Conservation (phyloP, 2,888 invertebrate genomes). For the Caenorhabditis sulstoni region DNA sequence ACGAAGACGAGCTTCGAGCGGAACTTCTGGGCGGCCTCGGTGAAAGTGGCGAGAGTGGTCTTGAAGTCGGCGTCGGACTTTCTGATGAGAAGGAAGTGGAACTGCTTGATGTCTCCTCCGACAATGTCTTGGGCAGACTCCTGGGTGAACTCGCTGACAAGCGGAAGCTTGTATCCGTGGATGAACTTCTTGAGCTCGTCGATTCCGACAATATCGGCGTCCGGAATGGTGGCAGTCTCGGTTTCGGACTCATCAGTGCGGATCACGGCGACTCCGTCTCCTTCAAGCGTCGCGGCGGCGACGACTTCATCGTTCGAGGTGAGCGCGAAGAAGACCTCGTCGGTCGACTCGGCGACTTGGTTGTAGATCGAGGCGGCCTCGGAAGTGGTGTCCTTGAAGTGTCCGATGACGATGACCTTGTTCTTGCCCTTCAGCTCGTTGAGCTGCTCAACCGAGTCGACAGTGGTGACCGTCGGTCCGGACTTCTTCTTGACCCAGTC, state of each 20-base stretch:
- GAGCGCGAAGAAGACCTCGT: slow-evolving; percentile 91
- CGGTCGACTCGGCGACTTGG: slow-evolving; percentile 83
- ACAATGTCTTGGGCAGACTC: slow-evolving; percentile 95
- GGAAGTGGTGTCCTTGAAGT: slow-evolving; percentile 84
- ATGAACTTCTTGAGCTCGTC: slow-evolving; percentile 84
- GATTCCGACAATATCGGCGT: slow-evolving; percentile 88
- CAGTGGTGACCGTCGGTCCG: slow-evolving; percentile 90
- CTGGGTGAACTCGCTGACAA: slow-evolving; percentile 68
- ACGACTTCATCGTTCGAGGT: slow-evolving; percentile 87
- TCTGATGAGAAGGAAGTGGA: slow-evolving; percentile 92
- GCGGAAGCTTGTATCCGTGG: slow-evolving; percentile 53
- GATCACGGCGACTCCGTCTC: slow-evolving; percentile 83
- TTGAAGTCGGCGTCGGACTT: slow-evolving; percentile 87
- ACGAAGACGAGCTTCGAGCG: slow-evolving; percentile 90
- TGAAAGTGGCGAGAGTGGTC: slow-evolving; percentile 87
- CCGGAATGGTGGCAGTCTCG: slow-evolving; percentile 86
- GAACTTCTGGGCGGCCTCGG: slow-evolving; percentile 90
- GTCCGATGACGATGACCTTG: slow-evolving; percentile 90
- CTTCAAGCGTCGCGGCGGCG: slow-evolving; percentile 84
- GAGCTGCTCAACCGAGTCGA: slow-evolving; percentile 88
- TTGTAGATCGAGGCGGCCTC: no score
- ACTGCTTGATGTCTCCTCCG: slow-evolving; percentile 95
- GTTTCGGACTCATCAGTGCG: slow-evolving; percentile 82
- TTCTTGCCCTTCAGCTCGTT: slow-evolving; percentile 88
- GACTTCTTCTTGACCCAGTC: slow-evolving; percentile 95